These are phyloP conservation scores for Pteronura brasiliensis DNA, from an alignment of 2,113 vertebrate species.

Conservation along the genomic window DNA sequence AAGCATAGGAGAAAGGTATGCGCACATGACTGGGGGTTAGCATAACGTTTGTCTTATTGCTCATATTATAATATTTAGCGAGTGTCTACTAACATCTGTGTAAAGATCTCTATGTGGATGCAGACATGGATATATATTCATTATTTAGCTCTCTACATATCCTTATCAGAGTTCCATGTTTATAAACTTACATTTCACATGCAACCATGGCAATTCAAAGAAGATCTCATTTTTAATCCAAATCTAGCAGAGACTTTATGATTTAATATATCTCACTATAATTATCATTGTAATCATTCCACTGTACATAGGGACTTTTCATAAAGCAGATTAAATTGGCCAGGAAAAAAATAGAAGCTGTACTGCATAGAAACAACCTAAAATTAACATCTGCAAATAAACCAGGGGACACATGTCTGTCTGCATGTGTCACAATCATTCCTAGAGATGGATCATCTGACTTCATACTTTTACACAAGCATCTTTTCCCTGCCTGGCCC, in stretches of 20 bases:
- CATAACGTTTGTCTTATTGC: background rate
- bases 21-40: background rate
- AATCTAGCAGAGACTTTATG: background rate
- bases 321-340: background rate
- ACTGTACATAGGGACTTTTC: background rate
- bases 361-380: background rate
- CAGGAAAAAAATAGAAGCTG: background rate
- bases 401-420: background rate
- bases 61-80: background rate
- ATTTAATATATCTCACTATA: background rate
- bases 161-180: background rate
- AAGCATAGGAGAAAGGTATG: background rate
- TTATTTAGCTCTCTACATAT: background rate
- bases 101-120: background rate
- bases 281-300: background rate
- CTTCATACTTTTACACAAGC: background rate
- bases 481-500: background rate
- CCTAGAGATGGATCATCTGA: background rate
- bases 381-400: constrained; percentile 3
- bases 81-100: background rate
- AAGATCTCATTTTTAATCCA: background rate
- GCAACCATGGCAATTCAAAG: background rate
- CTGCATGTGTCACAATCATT: background rate
- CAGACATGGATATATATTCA: background rate
- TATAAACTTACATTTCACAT: background rate